Conservation (phyloP, 2,888 invertebrate genomes). For the Uloborus plumipes region DNA sequence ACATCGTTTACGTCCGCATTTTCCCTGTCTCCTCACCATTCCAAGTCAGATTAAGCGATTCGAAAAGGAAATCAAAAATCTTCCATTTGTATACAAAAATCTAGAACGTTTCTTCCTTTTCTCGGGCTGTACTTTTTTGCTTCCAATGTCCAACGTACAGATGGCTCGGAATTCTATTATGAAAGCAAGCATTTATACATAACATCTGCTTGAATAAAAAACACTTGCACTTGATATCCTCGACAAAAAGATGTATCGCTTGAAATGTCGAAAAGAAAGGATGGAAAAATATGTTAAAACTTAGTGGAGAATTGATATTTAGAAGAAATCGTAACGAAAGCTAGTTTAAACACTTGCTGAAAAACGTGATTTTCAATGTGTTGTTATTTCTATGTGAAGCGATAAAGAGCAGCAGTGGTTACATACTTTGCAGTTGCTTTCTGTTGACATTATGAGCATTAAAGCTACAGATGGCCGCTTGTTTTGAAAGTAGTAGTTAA, state of each 20-base stretch:
- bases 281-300: neutral
- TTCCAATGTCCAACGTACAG: neutral
- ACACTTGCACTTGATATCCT: conserved; percentile 29
- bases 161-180: conserved; percentile 33
- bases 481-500: too few relatives aligned
- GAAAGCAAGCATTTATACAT: conserved; percentile 20
- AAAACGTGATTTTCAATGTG: too few relatives aligned
- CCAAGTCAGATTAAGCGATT: conserved; percentile 36
- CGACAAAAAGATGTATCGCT: neutral
- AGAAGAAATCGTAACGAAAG: too few relatives aligned
- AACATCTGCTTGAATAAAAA: conserved; percentile 41
- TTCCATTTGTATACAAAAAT: conserved; percentile 35
- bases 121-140: neutral
- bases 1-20: conserved; percentile 51
- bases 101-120: neutral
- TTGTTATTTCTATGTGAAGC: too few relatives aligned
- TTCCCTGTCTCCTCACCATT: neutral
- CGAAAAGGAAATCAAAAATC: conserved; percentile 36
- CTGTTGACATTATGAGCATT: too few relatives aligned
- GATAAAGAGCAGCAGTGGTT: too few relatives aligned
- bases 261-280: conserved; percentile 11
- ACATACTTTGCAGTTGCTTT: too few relatives aligned
- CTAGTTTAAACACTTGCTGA: too few relatives aligned
- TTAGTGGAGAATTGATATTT: too few relatives aligned
- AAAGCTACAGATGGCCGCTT: too few relatives aligned